These are phyloP conservation scores for Capitella teleta DNA, from an alignment of 1,140 invertebrate species.

Conservation along the genomic window DNA sequence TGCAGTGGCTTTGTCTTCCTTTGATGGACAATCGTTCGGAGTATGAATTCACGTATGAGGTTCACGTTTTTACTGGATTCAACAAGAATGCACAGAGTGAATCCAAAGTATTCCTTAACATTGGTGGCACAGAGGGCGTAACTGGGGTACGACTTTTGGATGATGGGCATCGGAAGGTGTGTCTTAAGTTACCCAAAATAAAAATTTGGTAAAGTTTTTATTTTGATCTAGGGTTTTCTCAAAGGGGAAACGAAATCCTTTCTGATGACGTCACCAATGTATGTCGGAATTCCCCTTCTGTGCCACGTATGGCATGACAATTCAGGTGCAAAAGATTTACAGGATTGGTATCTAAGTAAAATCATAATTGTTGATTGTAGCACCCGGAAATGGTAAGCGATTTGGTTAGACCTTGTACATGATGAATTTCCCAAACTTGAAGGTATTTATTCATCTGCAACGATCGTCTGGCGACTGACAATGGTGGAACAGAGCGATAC, in stretches of 20 bases:
- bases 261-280: slow-evolving; percentile 7
- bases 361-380: slow-evolving; percentile 7
- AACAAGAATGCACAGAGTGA: neutral
- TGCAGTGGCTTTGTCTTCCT: neutral
- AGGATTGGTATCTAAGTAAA: slow-evolving; percentile 9
- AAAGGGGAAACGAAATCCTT: slow-evolving; percentile 5
- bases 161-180: slow-evolving; percentile 14
- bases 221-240: slow-evolving; percentile 5
- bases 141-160: neutral
- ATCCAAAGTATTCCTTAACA: slow-evolving; percentile 9
- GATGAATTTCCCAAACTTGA: neutral
- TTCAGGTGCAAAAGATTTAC: slow-evolving; percentile 8
- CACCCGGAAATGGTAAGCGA: slow-evolving; percentile 14
- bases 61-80: slow-evolving; percentile 13
- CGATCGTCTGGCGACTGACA: slow-evolving; percentile 15
- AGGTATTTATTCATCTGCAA: slow-evolving; percentile 16
- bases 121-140: slow-evolving; percentile 6
- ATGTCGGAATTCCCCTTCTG: neutral
- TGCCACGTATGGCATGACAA: slow-evolving; percentile 12
- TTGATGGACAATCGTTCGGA: neutral
- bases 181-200: neutral
- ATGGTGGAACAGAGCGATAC: slow-evolving; percentile 14
- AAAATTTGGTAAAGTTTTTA: neutral
- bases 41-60: slow-evolving; percentile 3
- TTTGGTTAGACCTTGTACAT: neutral